phyloP scores from a whole-genome alignment of 92 coral and sea anemone genomes.

The Palythoa heliodiscus region DNA sequence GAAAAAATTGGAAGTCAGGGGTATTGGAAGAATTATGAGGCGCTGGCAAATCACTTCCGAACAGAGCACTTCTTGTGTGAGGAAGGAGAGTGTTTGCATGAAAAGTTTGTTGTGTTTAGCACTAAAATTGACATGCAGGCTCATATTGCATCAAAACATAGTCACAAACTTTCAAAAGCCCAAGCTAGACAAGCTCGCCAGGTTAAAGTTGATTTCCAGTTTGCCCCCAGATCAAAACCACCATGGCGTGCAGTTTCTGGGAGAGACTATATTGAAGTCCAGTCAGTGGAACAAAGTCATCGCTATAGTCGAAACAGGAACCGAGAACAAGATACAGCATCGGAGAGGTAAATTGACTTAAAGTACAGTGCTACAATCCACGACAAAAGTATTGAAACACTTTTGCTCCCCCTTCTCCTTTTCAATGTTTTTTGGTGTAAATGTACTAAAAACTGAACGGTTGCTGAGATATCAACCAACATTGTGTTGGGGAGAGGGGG shows the following conservation, averaged over 20 bases:
- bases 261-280: conserved; percentile 73
- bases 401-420: too few relatives aligned
- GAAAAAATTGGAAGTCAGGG: conserved; percentile 91
- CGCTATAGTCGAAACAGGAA: conserved; percentile 50
- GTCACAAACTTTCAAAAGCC: conserved; percentile 81
- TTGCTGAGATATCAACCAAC: too few relatives aligned
- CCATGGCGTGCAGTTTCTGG: conserved; percentile 66
- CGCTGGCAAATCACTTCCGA: conserved; percentile 79
- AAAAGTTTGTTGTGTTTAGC: conserved; percentile 92
- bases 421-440: too few relatives aligned
- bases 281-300: conserved; percentile 64
- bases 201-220: conserved; percentile 84
- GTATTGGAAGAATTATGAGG: conserved; percentile 71
- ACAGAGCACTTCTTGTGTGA: conserved; percentile 88
- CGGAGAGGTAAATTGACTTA: conserved; percentile 32
- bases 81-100: conserved; percentile 85
- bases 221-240: conserved; percentile 69
- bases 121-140: conserved; percentile 92
- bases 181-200: conserved; percentile 95
- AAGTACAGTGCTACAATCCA: not conserved
- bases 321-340: conserved; percentile 44
- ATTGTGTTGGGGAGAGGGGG: too few relatives aligned
- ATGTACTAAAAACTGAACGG: too few relatives aligned
- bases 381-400: too few relatives aligned
- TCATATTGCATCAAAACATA: conserved; percentile 80